phyloP scores from a whole-genome alignment of 2,113 vertebrate genomes.

The Dipodomys merriami region DNA sequence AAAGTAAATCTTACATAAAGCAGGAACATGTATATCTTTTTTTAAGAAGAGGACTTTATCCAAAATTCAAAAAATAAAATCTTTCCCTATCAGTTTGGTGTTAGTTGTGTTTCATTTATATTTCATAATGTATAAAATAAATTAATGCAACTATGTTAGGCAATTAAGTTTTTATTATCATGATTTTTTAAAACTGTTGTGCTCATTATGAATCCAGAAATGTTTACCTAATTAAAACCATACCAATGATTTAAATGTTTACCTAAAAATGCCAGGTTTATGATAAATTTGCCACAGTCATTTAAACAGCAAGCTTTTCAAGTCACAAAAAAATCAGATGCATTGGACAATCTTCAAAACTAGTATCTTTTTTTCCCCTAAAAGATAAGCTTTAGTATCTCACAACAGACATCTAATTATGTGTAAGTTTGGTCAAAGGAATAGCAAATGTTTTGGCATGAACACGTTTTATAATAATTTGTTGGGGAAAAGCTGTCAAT shows the following conservation, averaged over 20 bases:
- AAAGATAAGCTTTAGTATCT: slow-evolving; percentile 17
- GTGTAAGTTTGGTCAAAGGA: neutral
- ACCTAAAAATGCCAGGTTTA: slow-evolving; percentile 19
- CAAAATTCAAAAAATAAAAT: slow-evolving; percentile 19
- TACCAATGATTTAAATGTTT: slow-evolving; percentile 13
- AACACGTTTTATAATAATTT: neutral
- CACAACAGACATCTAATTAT: neutral
- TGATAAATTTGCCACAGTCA: neutral
- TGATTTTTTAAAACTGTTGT: slow-evolving; percentile 17
- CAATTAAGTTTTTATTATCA: neutral
- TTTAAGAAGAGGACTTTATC: neutral
- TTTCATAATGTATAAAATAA: slow-evolving; percentile 7
- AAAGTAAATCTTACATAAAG: neutral
- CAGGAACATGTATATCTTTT: neutral
- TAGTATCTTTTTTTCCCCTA: slow-evolving; percentile 9
- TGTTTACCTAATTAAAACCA: slow-evolving; percentile 33
- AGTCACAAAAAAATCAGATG: neutral
- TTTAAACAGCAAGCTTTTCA: neutral
- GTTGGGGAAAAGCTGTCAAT: slow-evolving; percentile 21
- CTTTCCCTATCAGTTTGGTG: slow-evolving; percentile 4
- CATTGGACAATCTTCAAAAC: slow-evolving; percentile 25
- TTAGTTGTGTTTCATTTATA: neutral
- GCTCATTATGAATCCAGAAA: neutral
- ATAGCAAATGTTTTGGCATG: neutral
- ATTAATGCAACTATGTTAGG: neutral